Base-by-base conservation (phyloP, 2,888 invertebrate species). In the Osmoderma eremita region DNA sequence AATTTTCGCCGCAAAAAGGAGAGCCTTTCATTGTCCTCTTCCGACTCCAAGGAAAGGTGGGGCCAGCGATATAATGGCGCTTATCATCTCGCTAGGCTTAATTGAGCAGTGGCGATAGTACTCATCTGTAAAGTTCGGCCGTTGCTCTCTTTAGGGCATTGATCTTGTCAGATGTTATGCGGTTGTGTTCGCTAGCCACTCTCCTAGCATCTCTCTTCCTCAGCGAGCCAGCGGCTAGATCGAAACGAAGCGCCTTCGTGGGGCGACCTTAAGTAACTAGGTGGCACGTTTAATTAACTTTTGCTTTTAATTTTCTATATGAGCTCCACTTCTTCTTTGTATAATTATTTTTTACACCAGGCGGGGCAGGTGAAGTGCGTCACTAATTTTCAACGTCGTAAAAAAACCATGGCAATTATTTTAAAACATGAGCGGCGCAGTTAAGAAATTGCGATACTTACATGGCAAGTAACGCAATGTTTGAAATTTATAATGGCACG, bases 41-140 rank as follows among this genome's bases (percentile, higher is more conserved):
- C 30, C 30, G 30, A 30, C 1, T 6, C 30, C 2, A 10, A 30
- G 30, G 30, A 30, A 30, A 30, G 6, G 30, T n/a, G 30, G 6
- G 30, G 10, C 5, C 6, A 30, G 30, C 15, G n/a, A 15, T 58
- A 15, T 45, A 71, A 69, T 66, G 67, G 65, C 62, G 54, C 64
- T 71, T 68, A 69, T 61, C 50, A 65, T 67, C 63, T 74, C 30
- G 38, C 74, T 72, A 75, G 74, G 70, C 75, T 74, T 75, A 70
- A 69, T 68, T 58, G 67, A 69, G 62, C 62, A 66, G 49, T 30
- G 53, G 39, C 39, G 67, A 54, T 61, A 63, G 45, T 58, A 61
- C 12, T 64, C 50, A 54, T 68, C 64, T 58, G 65, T 50, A 61
- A 65, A 62, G 58, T 73, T 69, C 68, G 72, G 70, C 62, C 67